These are phyloP conservation scores for Phalangium opilio DNA, from an alignment of 2,888 invertebrate genomes.

Conservation along the genomic window DNA sequence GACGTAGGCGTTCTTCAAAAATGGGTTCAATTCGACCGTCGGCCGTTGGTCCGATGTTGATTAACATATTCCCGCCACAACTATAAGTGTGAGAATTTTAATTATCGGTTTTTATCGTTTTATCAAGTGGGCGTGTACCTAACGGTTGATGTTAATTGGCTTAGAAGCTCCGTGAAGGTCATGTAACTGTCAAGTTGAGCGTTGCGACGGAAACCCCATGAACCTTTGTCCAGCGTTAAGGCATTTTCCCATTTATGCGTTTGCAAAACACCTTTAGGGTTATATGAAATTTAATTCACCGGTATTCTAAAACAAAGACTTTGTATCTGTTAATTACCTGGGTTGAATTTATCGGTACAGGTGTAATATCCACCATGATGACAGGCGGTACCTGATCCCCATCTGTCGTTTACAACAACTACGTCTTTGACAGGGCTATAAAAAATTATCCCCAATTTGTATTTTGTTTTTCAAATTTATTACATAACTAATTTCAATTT, in stretches of 20 bases:
- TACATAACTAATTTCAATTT: too few species aligned
- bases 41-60: slow-evolving; percentile 33
- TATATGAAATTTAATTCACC: too few species aligned
- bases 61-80: slow-evolving; percentile 33
- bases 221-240: slow-evolving; percentile 34
- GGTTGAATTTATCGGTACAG: slow-evolving; percentile 32
- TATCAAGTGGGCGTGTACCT: not conserved
- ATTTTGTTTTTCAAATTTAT: too few species aligned
- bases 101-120: too few species aligned
- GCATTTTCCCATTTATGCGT: slow-evolving; percentile 38
- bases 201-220: slow-evolving; percentile 36
- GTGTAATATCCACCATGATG: slow-evolving; percentile 34
- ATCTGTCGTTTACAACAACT: slow-evolving; percentile 36
- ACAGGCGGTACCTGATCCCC: slow-evolving; percentile 32
- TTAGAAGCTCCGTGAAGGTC: slow-evolving; percentile 22
- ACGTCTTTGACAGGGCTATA: slow-evolving; percentile 32
- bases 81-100: slow-evolving; percentile 12
- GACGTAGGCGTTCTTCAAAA: slow-evolving; percentile 31
- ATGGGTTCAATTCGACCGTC: slow-evolving; percentile 32
- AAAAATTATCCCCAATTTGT: not conserved
- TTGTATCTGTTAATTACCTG: too few species aligned
- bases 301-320: too few species aligned
- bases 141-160: slow-evolving; percentile 27
- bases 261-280: slow-evolving; percentile 5
- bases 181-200: slow-evolving; percentile 26